These are phyloP conservation scores for Nematostella vectensis DNA, from an alignment of 92 coral and sea anemone genomes.

Conservation along the genomic window DNA sequence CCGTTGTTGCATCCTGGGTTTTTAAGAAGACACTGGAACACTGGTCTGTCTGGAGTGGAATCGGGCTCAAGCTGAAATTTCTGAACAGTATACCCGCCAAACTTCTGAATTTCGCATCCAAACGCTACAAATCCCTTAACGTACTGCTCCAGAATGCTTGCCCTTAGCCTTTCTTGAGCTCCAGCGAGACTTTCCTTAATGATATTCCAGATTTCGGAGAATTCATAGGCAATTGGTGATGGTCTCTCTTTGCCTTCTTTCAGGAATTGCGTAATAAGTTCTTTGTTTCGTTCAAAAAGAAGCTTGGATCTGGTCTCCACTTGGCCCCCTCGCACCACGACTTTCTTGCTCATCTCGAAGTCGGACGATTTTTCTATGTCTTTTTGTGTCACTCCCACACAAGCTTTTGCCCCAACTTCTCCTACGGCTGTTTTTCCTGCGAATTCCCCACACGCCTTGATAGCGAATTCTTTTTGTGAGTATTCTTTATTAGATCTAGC, in stretches of 20 bases:
- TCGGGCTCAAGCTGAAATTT: background rate
- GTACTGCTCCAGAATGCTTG: background rate
- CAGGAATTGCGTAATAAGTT: background rate
- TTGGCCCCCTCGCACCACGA: background rate
- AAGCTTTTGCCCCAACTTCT: background rate
- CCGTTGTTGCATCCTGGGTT: background rate
- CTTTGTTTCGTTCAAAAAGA: background rate
- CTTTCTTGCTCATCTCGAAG: background rate
- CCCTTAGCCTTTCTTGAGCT: background rate
- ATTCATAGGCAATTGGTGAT: background rate
- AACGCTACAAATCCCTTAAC: background rate
- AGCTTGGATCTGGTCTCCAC: background rate
- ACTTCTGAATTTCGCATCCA: background rate
- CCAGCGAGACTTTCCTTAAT: background rate
- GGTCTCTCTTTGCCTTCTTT: background rate
- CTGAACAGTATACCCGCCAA: background rate
- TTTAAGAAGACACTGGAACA: background rate
- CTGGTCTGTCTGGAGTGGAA: background rate
- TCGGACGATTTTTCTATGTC: background rate
- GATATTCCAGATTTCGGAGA: background rate
- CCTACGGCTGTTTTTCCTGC: background rate
- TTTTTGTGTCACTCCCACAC: background rate
- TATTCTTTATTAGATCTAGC: background rate
- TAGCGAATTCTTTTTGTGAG: background rate
- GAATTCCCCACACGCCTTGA: background rate